These are phyloP conservation scores for Chloroceryle inda DNA, from an alignment of 2,797 vertebrate species.

Conservation along the genomic window DNA sequence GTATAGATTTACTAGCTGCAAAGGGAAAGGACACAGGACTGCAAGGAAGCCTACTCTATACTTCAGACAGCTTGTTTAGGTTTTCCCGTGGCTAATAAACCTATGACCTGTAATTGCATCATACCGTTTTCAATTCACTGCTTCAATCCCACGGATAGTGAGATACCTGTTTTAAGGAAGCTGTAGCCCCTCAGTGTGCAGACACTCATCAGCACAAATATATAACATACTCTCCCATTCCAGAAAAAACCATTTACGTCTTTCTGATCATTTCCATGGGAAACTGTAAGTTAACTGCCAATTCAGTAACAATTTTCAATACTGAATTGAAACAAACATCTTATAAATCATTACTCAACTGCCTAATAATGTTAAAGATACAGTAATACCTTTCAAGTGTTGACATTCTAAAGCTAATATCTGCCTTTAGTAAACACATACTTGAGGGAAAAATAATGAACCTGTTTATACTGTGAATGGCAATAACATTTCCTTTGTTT, in stretches of 20 bases:
- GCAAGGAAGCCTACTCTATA: neutral
- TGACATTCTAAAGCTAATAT: conserved; percentile 4
- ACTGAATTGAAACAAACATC: neutral
- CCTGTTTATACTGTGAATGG: conserved; percentile 34
- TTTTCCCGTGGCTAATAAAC: neutral
- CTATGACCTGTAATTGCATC: neutral
- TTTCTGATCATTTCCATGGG: neutral
- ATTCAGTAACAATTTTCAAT: neutral
- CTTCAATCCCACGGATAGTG: neutral
- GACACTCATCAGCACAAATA: neutral
- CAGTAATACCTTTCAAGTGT: neutral
- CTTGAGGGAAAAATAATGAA: neutral
- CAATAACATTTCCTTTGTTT: conserved; percentile 44
- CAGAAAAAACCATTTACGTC: neutral
- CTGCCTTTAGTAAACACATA: conserved; percentile 6
- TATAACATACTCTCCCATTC: neutral
- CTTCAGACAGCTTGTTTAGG: neutral
- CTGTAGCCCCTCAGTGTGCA: neutral
- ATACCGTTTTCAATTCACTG: neutral
- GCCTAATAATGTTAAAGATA: neutral
- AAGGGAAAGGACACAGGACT: neutral
- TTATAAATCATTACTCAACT: neutral
- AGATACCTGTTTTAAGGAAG: neutral
- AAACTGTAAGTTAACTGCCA: neutral
- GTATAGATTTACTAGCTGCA: neutral